phyloP scores from a whole-genome alignment of 2,113 vertebrate species.

The Corapipo altera region DNA sequence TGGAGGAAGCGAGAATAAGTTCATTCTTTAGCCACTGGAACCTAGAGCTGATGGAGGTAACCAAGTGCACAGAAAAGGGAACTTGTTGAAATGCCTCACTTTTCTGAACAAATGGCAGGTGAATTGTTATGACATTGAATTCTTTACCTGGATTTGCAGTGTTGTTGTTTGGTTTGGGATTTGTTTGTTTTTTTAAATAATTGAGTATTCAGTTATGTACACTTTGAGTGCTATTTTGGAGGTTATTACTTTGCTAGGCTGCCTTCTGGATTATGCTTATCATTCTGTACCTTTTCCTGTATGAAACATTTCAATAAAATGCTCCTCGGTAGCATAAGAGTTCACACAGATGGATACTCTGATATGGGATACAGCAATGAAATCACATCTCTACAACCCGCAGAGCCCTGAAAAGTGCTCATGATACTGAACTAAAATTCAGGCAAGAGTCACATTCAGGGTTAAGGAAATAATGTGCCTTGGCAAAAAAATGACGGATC shows the following conservation, averaged over 20 bases:
- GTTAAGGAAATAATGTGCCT: not conserved
- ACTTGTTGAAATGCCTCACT: not conserved
- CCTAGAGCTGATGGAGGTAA: not conserved
- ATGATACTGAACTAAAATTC: not conserved
- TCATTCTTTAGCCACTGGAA: not conserved
- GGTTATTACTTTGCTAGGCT: not conserved
- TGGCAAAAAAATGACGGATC: not conserved
- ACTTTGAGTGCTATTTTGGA: not conserved
- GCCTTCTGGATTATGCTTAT: not conserved
- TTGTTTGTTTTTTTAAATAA: rapidly evolving
- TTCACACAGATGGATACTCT: not conserved
- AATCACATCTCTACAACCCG: not conserved
- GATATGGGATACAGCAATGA: not conserved
- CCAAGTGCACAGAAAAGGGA: not conserved
- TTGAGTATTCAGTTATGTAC: not conserved
- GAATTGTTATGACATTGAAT: not conserved
- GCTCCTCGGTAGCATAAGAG: not conserved
- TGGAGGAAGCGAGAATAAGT: not conserved
- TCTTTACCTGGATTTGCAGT: not conserved
- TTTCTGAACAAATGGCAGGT: not conserved
- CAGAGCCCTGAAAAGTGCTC: not conserved
- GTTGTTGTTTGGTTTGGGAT: not conserved
- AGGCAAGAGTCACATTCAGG: not conserved
- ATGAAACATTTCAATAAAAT: not conserved
- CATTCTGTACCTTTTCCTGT: not conserved